Evolutionary conservation across 2,797 vertebrate species (phyloP), one percentile per base, ranked within the genome.

Genomic region (Benthosema pterotum): DNA sequence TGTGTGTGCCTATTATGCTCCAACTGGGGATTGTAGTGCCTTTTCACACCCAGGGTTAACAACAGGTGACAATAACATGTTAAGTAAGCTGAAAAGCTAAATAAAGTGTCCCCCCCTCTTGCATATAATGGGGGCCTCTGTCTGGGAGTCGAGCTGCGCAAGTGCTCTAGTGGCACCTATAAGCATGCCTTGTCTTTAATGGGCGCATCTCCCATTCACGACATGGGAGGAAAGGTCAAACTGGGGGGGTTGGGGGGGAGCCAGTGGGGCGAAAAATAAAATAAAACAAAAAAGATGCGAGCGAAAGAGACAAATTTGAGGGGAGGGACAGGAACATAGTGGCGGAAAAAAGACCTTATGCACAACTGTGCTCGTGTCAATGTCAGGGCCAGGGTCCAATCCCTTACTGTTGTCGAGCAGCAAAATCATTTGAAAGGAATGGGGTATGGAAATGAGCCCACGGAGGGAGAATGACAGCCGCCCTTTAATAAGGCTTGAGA

Each of bases 21-120:
- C 8, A 9, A 2, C 32, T 11, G 32, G 32, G 28, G 28, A 32
- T 38, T 38, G 71, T 71, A 71, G 59, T 63, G 57, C 73, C 76
- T 86, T 77, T 87, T 89, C 78, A 85, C 86, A 87, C 74, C n/a
- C 18, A 68, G 60, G 70, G 58, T 16, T 70, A 71, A 75, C 81
- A 77, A 78, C 79, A 82, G 72, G 86, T 82, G 50, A 57, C 54
- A 74, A 77, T 81, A 70, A 16, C 51, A 79, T 77, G 49, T 73
- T 71, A 82, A 84, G 78, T 70, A 74, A 83, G 78, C 78, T 86
- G 63, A 80, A 71, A 83, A 54, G 68, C 61, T 15, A 79, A 79
- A 87, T 83, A 86, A 71, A 69, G 56, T 72, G 19, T 25, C 77
- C 60, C 57, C 32, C 77, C 60, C 57, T 22, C 22, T 25, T 61